Conservation (phyloP, 92 coral and sea anemone genomes). For the Phenganax subtilis region DNA sequence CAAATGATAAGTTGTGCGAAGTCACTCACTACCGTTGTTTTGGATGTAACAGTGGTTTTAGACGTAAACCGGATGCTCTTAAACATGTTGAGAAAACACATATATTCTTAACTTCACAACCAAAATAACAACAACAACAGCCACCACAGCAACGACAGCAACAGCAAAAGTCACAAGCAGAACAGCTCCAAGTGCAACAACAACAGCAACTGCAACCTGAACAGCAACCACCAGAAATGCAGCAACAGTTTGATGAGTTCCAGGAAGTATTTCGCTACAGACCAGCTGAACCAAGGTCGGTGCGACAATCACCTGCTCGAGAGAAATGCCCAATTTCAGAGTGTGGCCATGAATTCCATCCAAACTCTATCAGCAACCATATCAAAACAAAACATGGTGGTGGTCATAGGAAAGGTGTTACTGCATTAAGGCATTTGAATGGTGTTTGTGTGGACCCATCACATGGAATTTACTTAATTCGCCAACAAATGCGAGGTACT, state of each 20-base stretch:
- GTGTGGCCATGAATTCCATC: slow-evolving; percentile 13
- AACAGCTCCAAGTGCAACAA: background rate
- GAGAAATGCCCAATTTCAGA: slow-evolving; percentile 9
- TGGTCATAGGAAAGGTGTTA: slow-evolving; percentile 18
- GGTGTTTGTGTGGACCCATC: slow-evolving; percentile 48
- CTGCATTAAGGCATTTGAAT: slow-evolving; percentile 33
- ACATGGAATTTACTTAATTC: slow-evolving; percentile 35
- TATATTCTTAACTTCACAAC: no score
- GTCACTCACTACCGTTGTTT: slow-evolving; percentile 8
- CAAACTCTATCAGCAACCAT: slow-evolving; percentile 12
- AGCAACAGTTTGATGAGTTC: background rate
- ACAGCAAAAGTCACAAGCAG: background rate
- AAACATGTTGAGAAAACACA: no score
- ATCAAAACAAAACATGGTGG: slow-evolving; percentile 1
- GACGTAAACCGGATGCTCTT: background rate
- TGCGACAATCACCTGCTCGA: slow-evolving; percentile 23
- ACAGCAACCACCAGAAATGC: background rate
- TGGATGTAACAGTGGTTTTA: background rate
- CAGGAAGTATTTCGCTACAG: background rate
- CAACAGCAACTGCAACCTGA: background rate
- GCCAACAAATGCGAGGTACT: slow-evolving; percentile 42
- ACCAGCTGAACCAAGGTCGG: slow-evolving; percentile 10
- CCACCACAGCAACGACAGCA: no score
- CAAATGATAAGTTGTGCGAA: background rate
- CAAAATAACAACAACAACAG: no score